Evolutionary conservation across 2,113 vertebrate genomes (phyloP).

Genomic region (Silurus asotus): DNA sequence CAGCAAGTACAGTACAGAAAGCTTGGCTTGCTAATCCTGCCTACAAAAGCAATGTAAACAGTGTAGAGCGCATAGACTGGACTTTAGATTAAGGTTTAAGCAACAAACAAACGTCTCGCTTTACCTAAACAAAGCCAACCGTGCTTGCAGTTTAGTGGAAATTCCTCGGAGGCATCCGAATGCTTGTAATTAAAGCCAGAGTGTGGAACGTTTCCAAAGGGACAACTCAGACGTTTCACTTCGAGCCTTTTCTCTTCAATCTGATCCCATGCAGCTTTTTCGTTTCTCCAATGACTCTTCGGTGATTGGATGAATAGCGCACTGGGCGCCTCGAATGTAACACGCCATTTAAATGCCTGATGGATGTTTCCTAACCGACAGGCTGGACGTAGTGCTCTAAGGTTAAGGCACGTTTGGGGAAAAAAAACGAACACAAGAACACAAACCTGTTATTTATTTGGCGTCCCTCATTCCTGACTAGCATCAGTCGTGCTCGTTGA

Average conservation of each 20-base stretch:
- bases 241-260: slow-evolving; percentile 22
- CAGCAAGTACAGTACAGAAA: not conserved
- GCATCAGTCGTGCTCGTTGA: slow-evolving; percentile 27
- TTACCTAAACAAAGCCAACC: slow-evolving; percentile 6
- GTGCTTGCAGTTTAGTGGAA: slow-evolving; percentile 21
- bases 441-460: slow-evolving; percentile 35
- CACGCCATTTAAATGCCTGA: slow-evolving; percentile 21
- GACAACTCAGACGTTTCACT: not conserved
- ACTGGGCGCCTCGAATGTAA: slow-evolving; percentile 14
- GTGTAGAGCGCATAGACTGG: not conserved
- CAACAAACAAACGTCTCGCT: slow-evolving; percentile 17
- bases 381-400: not conserved
- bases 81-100: not conserved
- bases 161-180: slow-evolving; percentile 33
- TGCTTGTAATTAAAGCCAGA: slow-evolving; percentile 35
- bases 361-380: slow-evolving; percentile 8
- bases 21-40: not conserved
- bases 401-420: not conserved
- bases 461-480: slow-evolving; percentile 20
- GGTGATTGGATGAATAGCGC: not conserved
- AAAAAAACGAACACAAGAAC: not conserved
- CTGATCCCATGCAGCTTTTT: not conserved
- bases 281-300: not conserved
- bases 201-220: slow-evolving; percentile 30
- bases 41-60: not conserved